Base-by-base conservation (phyloP, 1,140 invertebrate genomes). In the Ooceraea biroi region DNA sequence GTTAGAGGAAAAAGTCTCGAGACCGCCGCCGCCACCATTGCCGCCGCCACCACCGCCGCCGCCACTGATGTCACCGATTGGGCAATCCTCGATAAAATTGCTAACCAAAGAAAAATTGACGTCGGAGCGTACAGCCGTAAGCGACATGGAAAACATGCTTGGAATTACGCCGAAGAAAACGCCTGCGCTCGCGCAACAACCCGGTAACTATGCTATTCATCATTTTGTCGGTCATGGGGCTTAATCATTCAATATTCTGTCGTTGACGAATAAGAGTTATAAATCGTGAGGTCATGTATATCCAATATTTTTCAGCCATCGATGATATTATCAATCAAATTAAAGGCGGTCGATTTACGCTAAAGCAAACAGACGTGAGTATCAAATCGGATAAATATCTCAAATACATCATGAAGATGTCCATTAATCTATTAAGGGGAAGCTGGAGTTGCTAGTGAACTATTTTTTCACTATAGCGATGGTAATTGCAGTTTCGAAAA, bases 311-410 rank as follows among this genome's bases (percentile, higher is more conserved):
- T 36, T 50, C 63, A 94, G 96, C 95, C 1, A 97, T 97, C 85
- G 96, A 97, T 84, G 96, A 96, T 52, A 96, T 97, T 83, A 96
- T 97, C 4, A 97, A 96, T 91, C 96, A 97, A 91, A 97, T 97
- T 27, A 97, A 97, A 94, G 96, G 96, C 14, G 96, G 96, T n/a
- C 95, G 95, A 77, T 97, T 97, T 91, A 96, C 96, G 0, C 91
- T 97, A 11, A 96, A 96, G 87, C 96, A 96, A 8, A 95, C 95
- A 0, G 96, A 96, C 61, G 95, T 95, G 91, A 95, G 92, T 90
- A 71, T 68, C 61, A 44, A 74, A 65, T 0, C 1, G 4, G 12
- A 55, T 12, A 68, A 78, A 41, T 57, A 57, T 44, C 17, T 68
- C 44, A 52, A 69, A 27, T 55, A 57, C 10, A 3, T 55, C 3